These are phyloP conservation scores for Melanophora roralis DNA, from an alignment of 2,888 invertebrate genomes.

Conservation along the genomic window DNA sequence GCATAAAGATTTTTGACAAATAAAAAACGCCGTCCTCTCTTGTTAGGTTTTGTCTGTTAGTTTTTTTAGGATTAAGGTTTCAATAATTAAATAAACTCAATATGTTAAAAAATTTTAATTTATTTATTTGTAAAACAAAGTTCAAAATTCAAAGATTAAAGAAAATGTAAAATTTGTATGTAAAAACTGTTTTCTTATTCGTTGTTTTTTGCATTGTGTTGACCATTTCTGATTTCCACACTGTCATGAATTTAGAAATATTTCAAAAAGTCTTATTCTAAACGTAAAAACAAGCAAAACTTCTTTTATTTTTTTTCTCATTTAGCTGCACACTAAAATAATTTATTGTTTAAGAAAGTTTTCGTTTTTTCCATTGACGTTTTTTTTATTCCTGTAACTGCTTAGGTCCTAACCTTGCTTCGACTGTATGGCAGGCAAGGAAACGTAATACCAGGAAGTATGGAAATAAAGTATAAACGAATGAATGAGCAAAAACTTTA, in stretches of 20 bases:
- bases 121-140: no score
- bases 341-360: slow-evolving; percentile 60
- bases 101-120: no score
- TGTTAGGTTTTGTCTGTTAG: no score
- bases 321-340: slow-evolving; percentile 30
- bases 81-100: no score
- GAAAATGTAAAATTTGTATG: no score
- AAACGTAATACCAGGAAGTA: slow-evolving; percentile 38
- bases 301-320: slow-evolving; percentile 23
- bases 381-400: slow-evolving; percentile 11
- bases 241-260: not conserved
- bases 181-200: slow-evolving; percentile 10
- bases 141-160: no score
- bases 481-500: slow-evolving; percentile 22
- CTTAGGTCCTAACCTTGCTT: slow-evolving; percentile 43
- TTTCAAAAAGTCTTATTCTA: slow-evolving; percentile 14
- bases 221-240: not conserved
- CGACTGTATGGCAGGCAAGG: slow-evolving; percentile 10
- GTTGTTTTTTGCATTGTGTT: not conserved
- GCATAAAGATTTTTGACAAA: no score
- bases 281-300: slow-evolving; percentile 32
- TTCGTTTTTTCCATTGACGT: slow-evolving; percentile 14
- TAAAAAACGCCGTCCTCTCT: no score
- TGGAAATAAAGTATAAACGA: slow-evolving; percentile 48
- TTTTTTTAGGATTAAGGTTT: no score